phyloP scores from a whole-genome alignment of 2,888 invertebrate species.

The Clistopyga incitator region DNA sequence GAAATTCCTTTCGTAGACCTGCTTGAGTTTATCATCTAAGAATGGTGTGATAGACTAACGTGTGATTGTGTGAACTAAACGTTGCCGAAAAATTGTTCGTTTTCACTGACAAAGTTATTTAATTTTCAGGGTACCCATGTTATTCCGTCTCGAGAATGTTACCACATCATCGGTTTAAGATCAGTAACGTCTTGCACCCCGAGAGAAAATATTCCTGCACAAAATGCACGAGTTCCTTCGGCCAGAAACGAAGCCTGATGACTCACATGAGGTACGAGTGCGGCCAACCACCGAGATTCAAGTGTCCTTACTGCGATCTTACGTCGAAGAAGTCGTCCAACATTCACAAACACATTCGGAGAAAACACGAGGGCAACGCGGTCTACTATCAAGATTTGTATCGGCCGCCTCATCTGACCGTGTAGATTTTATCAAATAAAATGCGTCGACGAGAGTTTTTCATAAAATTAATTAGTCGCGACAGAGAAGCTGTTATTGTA shows the following conservation, averaged over 20 bases:
- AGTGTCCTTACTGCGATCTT: constrained; percentile 81
- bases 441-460: neutral
- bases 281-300: constrained; percentile 80
- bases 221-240: constrained; percentile 77
- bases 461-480: neutral
- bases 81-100: neutral
- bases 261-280: constrained; percentile 80
- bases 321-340: constrained; percentile 78
- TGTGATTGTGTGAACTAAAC: constrained; percentile 14
- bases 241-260: constrained; percentile 73
- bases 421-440: constrained; percentile 28
- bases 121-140: constrained; percentile 67
- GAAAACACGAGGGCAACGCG: constrained; percentile 72
- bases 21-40: constrained; percentile 7
- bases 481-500: neutral
- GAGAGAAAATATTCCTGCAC: constrained; percentile 73
- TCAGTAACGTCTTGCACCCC: constrained; percentile 2
- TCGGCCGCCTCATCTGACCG: constrained; percentile 46
- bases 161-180: constrained; percentile 9
- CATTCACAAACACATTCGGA: constrained; percentile 76
- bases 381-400: constrained; percentile 74
- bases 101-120: constrained; percentile 61
- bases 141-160: constrained; percentile 27
- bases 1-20: neutral
- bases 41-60: constrained; percentile 16